Base-by-base conservation (phyloP, 2,113 vertebrate genomes). In the Odontophorus gujanensis region DNA sequence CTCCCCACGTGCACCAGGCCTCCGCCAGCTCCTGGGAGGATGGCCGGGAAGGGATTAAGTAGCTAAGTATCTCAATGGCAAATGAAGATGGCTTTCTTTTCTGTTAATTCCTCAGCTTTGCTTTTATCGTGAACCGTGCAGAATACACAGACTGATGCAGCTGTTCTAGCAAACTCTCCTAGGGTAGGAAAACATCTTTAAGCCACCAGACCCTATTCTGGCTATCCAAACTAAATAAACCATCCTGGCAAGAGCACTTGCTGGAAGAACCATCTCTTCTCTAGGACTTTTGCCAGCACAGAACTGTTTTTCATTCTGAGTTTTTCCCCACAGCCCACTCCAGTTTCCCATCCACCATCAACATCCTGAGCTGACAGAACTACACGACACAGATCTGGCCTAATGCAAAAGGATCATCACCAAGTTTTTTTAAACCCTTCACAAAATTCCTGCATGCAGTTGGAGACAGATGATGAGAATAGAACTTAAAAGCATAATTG, bases 161-260 rank as follows among this genome's bases (percentile, higher is more conserved):
- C 81, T 93, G 85, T 85, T 89, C 69, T 2, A 93, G 87, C 75
- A 89, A 2, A 40, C 34, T 38, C 63, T 95, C 72, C 87, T 89
- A 82, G 67, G 14, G 34, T 82, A 8, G 57, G 87, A 96, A 95
- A 96, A 82, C 53, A 58, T 76, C 26, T 87, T 93, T 93, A 83
- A 10, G 8, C 59, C 91, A 94, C 55, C 50, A 95, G 81, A 63
- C 58, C 67, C 63, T 91, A 77, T 85, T 89, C 59, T 85, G 85
- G 67, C 79, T 89, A 87, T 80, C 68, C 88, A 91, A 92, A 77
- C 89, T 83, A 95, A 92, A 92, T 91, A 95, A 92, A 94, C 81
- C 68, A 87, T 82, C 59, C 72, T 90, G 67, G 89, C 71, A 93
- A 89, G 91, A 92, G 73, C 34, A 63, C 80, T 81, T 93, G 50